These are phyloP conservation scores for Myiozetetes cayanensis DNA, from an alignment of 2,113 vertebrate species.

Conservation along the genomic window DNA sequence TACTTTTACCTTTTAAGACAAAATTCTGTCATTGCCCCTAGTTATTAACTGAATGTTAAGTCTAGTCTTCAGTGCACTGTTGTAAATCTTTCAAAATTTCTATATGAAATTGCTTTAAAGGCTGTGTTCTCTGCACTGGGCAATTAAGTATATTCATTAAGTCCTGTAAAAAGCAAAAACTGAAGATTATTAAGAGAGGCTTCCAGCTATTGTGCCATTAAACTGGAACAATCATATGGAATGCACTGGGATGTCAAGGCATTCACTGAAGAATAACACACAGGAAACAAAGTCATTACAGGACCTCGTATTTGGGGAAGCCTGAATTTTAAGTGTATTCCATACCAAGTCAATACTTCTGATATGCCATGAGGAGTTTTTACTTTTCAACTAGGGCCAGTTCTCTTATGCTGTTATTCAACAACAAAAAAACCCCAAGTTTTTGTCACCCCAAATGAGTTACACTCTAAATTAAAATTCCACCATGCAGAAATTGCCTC, in stretches of 20 bases:
- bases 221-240: neutral
- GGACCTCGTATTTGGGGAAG: neutral
- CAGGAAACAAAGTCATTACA: neutral
- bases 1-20: neutral
- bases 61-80: neutral
- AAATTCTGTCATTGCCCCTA: neutral
- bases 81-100: neutral
- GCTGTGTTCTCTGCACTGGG: neutral
- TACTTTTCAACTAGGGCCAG: neutral
- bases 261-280: neutral
- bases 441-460: neutral
- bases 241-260: neutral
- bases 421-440: accelerated
- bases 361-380: neutral
- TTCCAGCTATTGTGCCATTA: neutral
- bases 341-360: neutral
- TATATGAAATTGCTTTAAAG: neutral
- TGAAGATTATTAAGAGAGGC: neutral
- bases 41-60: neutral
- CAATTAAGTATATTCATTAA: neutral
- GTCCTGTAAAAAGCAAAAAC: neutral
- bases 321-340: neutral
- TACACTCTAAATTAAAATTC: neutral
- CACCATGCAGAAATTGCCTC: neutral
- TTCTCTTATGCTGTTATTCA: neutral